Percentiles rank a stretch among this genome's conserved stretches.
Conservation (phyloP, 37 sponge, comb jelly and placozoan genomes). For the Crambe crambe region DNA sequence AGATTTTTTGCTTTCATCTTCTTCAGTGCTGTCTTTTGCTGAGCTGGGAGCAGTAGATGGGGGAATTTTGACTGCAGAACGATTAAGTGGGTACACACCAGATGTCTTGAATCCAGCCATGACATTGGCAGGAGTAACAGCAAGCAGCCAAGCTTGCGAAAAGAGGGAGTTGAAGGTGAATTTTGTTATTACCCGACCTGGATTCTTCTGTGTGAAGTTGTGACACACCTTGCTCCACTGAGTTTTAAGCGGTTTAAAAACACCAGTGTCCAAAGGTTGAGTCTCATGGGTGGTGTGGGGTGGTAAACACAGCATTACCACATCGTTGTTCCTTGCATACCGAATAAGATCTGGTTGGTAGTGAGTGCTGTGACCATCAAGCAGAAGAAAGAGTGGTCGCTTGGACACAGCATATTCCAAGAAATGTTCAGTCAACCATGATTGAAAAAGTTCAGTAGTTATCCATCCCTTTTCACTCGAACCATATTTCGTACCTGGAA, state of each 20-base stretch:
- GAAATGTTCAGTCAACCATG: slow-evolving; percentile 52
- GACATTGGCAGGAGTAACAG: slow-evolving; percentile 37
- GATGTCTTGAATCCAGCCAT: slow-evolving; percentile 39
- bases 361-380: slow-evolving; percentile 65
- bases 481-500: slow-evolving; percentile 43
- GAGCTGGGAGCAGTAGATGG: too few relatives aligned
- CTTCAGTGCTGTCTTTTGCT: too few relatives aligned
- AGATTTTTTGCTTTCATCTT: too few relatives aligned
- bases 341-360: slow-evolving; percentile 44
- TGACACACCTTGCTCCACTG: slow-evolving; percentile 47
- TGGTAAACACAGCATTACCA: slow-evolving; percentile 60
- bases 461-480: slow-evolving; percentile 34
- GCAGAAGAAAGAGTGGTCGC: slow-evolving; percentile 50
- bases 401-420: slow-evolving; percentile 28
- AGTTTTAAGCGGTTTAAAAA: slow-evolving; percentile 37
- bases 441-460: slow-evolving; percentile 40
- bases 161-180: slow-evolving; percentile 47
- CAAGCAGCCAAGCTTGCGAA: slow-evolving; percentile 45
- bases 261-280: slow-evolving; percentile 58
- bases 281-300: slow-evolving; percentile 56
- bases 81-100: slow-evolving; percentile 53
- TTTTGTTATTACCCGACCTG: slow-evolving; percentile 20
- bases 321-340: slow-evolving; percentile 26
- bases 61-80: too few relatives aligned
- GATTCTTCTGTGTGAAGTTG: slow-evolving; percentile 9